Evolutionary conservation across 2,888 invertebrate species (phyloP).

Genomic region (Thymelicus sylvestris): DNA sequence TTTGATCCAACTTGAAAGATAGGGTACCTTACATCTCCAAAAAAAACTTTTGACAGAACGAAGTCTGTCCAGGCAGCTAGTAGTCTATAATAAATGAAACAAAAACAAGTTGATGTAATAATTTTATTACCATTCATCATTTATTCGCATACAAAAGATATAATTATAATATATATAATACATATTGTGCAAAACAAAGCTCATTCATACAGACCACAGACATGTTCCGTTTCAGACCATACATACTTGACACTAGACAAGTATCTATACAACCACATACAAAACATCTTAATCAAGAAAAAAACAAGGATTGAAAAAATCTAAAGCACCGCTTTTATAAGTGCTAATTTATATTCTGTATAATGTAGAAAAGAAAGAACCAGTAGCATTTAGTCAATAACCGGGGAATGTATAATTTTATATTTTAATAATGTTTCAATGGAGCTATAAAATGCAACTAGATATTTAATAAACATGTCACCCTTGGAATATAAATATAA

Average conservation of each 20-base stretch:
- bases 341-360: not conserved
- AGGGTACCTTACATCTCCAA: too few species aligned
- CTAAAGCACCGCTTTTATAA: conserved; percentile 16
- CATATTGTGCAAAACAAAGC: conserved; percentile 58
- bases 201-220: conserved; percentile 42
- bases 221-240: conserved; percentile 37
- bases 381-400: not conserved
- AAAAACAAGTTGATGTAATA: conserved; percentile 29
- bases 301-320: conserved; percentile 22
- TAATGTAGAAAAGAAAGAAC: not conserved
- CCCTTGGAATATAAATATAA: too few species aligned
- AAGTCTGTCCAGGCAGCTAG: too few species aligned
- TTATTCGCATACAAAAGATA: conserved; percentile 62
- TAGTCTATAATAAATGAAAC: not conserved
- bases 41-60: too few species aligned
- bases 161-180: too few species aligned
- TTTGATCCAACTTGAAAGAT: too few species aligned
- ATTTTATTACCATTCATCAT: conserved; percentile 53
- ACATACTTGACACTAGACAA: conserved; percentile 11
- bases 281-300: conserved; percentile 19
- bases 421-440: not conserved
- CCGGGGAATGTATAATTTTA: not conserved
- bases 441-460: too few species aligned
- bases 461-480: too few species aligned
- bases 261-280: conserved; percentile 36